phyloP scores from a whole-genome alignment of 2,113 vertebrate genomes.

The Acinonyx jubatus region DNA sequence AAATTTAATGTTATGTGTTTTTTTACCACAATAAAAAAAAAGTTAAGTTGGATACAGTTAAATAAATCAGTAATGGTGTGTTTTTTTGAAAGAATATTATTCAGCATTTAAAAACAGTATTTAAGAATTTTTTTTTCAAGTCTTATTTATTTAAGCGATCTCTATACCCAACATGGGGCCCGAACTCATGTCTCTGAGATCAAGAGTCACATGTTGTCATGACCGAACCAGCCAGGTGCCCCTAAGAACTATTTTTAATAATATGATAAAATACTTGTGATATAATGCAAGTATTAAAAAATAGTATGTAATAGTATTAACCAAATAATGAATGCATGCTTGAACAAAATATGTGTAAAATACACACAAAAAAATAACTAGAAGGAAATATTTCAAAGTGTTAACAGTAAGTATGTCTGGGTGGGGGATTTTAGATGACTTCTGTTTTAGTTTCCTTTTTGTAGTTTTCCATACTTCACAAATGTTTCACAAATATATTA shows the following conservation, averaged over 20 bases:
- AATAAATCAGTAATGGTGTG: not conserved
- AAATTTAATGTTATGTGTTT: not conserved
- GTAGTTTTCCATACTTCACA: not conserved
- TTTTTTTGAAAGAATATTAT: not conserved
- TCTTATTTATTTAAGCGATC: not conserved
- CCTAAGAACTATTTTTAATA: not conserved
- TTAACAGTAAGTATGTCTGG: not conserved
- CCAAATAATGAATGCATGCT: slow-evolving; percentile 2
- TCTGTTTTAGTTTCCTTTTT: not conserved
- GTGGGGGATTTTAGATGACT: not conserved
- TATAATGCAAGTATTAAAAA: not conserved
- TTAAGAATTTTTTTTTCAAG: not conserved
- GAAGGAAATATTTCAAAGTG: not conserved
- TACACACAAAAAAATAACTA: not conserved
- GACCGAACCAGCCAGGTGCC: not conserved
- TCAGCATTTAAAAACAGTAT: not conserved
- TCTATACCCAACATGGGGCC: not conserved
- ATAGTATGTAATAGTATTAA: not conserved
- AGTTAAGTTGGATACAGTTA: not conserved
- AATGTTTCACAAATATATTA: not conserved
- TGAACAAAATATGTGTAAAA: slow-evolving; percentile 34
- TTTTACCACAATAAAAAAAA: not conserved
- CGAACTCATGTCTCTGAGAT: not conserved
- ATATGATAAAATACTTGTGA: not conserved
- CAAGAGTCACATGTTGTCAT: not conserved